Evolutionary conservation across 2,888 invertebrate species (phyloP).

Genomic region (Brenthis hecate): DNA sequence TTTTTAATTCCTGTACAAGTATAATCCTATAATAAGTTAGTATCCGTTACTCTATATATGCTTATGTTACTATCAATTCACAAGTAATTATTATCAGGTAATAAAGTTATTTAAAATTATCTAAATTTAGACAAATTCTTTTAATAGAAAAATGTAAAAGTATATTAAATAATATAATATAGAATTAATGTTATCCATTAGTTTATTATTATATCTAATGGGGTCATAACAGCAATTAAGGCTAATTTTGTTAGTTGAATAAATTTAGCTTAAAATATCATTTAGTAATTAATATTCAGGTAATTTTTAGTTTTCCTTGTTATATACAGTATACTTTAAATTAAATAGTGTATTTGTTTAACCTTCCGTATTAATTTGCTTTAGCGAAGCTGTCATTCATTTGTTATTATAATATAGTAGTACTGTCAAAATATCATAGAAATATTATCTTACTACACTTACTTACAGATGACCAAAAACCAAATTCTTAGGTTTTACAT

Average conservation of each 20-base stretch:
- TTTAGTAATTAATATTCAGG: conserved; percentile 8
- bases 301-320: not conserved
- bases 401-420: not conserved
- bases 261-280: not conserved
- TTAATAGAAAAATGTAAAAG: not conserved
- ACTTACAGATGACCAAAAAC: too few species aligned
- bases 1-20: too few species aligned
- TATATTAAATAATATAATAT: not conserved
- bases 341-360: too few species aligned
- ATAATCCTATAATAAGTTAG: too few species aligned
- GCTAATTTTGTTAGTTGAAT: conserved; percentile 3
- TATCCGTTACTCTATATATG: too few species aligned
- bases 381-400: too few species aligned
- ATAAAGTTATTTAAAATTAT: conserved; percentile 1
- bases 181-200: conserved; percentile 2
- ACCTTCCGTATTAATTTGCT: too few species aligned
- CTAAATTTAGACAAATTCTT: conserved; percentile 1
- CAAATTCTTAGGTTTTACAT: too few species aligned
- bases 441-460: not conserved
- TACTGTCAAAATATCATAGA: not conserved
- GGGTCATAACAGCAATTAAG: conserved; percentile 2
- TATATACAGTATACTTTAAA: too few species aligned
- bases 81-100: not conserved
- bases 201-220: conserved; percentile 5
- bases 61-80: too few species aligned